Percentiles rank a stretch among this genome's conserved stretches.
These are phyloP conservation scores for Nowickia ferox DNA, from an alignment of 2,888 invertebrate genomes.

Conservation along the genomic window DNA sequence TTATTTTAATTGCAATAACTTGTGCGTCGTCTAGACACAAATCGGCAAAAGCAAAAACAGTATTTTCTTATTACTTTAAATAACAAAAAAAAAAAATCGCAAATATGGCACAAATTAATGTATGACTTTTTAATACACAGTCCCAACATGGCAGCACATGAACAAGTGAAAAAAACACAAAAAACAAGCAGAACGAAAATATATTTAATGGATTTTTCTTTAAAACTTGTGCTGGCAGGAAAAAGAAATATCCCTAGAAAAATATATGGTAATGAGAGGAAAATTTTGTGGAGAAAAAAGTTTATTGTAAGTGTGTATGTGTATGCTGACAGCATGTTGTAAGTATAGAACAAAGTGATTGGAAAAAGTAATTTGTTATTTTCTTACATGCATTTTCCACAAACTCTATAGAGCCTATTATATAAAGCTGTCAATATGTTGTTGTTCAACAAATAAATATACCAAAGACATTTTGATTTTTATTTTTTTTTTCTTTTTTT, in stretches of 20 bases:
- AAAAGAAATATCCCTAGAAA: constrained; percentile 9
- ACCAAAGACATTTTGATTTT: constrained; percentile 47
- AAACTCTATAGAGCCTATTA: constrained; percentile 36
- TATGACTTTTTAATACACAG: constrained; percentile 41
- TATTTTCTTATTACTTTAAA: constrained; percentile 11
- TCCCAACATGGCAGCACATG: constrained; percentile 1
- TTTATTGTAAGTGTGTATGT: background rate
- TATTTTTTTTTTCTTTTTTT: background rate
- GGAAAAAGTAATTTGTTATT: constrained; percentile 63
- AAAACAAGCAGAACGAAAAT: constrained; percentile 11
- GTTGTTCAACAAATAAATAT: constrained; percentile 31
- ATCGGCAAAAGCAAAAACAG: background rate
- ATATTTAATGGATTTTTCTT: constrained; percentile 48
- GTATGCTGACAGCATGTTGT: background rate
- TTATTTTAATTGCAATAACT: constrained; percentile 44
- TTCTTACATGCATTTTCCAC: background rate
- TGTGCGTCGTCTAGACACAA: constrained; percentile 54
- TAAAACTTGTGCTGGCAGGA: constrained; percentile 19
- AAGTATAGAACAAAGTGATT: constrained; percentile 38
- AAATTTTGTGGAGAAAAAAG: background rate
- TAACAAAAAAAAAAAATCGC: background rate
- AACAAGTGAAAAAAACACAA: background rate
- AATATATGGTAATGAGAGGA: constrained; percentile 18
- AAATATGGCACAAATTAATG: constrained; percentile 45
- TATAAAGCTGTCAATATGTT: constrained; percentile 54